Base-by-base conservation (phyloP, 2,113 vertebrate species). In the Larimichthys polyactis region DNA sequence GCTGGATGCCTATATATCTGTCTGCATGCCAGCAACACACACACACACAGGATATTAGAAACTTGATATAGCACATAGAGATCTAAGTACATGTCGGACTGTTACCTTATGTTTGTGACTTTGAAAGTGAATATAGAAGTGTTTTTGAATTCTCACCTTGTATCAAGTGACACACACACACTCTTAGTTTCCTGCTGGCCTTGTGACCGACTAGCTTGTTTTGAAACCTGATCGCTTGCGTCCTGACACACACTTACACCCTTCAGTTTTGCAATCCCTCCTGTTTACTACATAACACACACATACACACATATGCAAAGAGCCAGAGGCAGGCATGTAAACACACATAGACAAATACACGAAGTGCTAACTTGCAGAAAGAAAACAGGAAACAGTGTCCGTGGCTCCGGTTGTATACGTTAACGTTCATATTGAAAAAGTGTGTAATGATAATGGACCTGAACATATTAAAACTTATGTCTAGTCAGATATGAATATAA, bases 201-300 rank as follows among this genome's bases (percentile, higher is more conserved):
- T 85, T 79, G 72, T 85, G 86, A 89, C 84, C 3, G 2, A 51
- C 67, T 20, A 58, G n/a, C 84, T 88, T 92, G 92, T 92, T 92
- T 92, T 92, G 92, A 91, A 93, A 93, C 85, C 11, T 67, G 87
- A 93, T 62, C 60, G 0, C 36, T 11, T 54, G 59, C 51, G 16
- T 62, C 52, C 81, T 86, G 74, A 81, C 80, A 83, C 81, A 81
- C 75, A 84, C 73, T 82, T 29, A 63, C 63, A 49, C 57, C 27
- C 11, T 16, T 48, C 24, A 17, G 78, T 93, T 85, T 89, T 89
- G 88, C 88, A 92, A 93, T 82, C 62, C 2, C 12, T 14, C 71
- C 70, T 91, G 86, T 91, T 89, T 85, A 87, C 87, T 55, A 12
- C 76, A 44, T 9, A 12, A 54, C 10, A 67, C 65, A 55, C 46